Base-by-base conservation (phyloP, 2,797 vertebrate genomes). In the Sebastes taczanowskii region DNA sequence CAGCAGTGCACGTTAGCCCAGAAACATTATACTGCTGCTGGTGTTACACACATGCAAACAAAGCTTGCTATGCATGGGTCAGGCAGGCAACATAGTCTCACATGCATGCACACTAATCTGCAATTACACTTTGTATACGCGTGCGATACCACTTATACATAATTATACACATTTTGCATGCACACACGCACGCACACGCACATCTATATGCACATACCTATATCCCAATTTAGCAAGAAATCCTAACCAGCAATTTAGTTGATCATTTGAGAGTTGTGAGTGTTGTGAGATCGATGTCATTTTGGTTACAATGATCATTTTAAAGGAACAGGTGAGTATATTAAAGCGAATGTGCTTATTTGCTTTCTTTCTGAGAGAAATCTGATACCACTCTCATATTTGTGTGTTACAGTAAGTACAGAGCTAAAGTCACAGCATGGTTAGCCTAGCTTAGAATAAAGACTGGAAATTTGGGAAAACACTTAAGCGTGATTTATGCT, bases 21-120 rank as follows among this genome's bases (percentile, higher is more conserved):
- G 38, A 58, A 35, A 78, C 42, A 71, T 62, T 11, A 73, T 52
- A 71, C 71, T 60, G 60, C 67, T 58, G 20, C 55, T 75, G 64
- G 65, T 53, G 56, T 25, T 25, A 65, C 25, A 62, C 23, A 58
- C 61, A 53, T 32, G 55, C 58, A 71, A 66, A 65, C 13, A 16
- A n/a, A 38, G n/a, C 62, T 49, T 8, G 58, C 23, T 46, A 27
- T 14, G 34, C 68, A 64, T 8, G 30, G 42, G 56, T 75, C 53
- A 81, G 46, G 38, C 20, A 59, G 34, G 53, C 46, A 32, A 42
- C 34, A 20, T 20, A 52, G 38, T 27, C 30, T 53, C n/a, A 59
- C 23, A 23, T 46, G 22, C 25, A 78, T 30, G 49, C 23, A 71
- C 25, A 11, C 14, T 20, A 38, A 74, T 71, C 34, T 65, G 66